Conservation (phyloP, 1,140 invertebrate species). For the Aphelenchoides besseyi region DNA sequence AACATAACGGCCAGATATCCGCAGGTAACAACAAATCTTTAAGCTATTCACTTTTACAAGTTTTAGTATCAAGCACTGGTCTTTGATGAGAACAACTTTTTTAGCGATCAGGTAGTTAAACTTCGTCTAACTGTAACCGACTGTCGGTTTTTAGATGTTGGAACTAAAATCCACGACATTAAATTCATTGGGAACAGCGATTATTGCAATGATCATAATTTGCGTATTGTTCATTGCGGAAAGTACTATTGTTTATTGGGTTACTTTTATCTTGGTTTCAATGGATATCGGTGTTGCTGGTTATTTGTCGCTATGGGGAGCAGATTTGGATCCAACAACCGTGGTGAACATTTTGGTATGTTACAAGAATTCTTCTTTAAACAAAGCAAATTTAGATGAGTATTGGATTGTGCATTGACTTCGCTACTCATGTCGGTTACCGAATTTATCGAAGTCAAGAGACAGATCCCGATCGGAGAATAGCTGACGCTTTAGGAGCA, state of each 20-base stretch:
- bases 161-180: conserved; percentile 50
- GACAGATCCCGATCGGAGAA: conserved; percentile 56
- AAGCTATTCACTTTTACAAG: conserved; percentile 58
- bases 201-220: conserved; percentile 57
- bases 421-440: conserved; percentile 62
- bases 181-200: conserved; percentile 59
- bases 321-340: conserved; percentile 56
- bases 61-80: conserved; percentile 49
- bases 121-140: conserved; percentile 24
- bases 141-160: conserved; percentile 42
- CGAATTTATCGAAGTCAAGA: conserved; percentile 50
- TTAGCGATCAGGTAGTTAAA: conserved; percentile 57
- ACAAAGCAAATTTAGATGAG: conserved; percentile 48
- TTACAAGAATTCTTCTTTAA: not conserved
- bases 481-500: conserved; percentile 56
- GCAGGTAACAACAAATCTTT: too few species aligned
- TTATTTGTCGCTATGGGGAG: conserved; percentile 61
- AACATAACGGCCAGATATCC: conserved; percentile 59
- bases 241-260: conserved; percentile 59
- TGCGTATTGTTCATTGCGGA: conserved; percentile 61
- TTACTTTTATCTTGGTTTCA: conserved; percentile 58
- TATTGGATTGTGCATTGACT: conserved; percentile 62
- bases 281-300: conserved; percentile 63
- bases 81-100: conserved; percentile 62
- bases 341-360: conserved; percentile 61